Percentiles rank a stretch among this genome's conserved stretches.
Conservation (phyloP, 2,113 vertebrate species). For the Riparia riparia region DNA sequence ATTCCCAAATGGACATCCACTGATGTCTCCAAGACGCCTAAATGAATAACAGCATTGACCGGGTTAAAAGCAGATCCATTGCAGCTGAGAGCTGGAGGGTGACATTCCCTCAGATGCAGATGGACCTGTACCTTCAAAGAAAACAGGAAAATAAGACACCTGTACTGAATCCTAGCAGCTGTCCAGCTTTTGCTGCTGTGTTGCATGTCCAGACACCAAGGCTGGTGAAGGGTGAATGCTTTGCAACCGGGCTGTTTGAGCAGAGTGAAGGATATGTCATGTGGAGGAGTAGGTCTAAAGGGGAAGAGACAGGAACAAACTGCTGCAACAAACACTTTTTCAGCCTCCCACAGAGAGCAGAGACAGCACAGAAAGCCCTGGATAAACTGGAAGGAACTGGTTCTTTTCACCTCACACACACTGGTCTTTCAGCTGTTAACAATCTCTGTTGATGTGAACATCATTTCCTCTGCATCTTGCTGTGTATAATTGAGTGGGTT, state of each 20-base stretch:
- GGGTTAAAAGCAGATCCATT: background rate
- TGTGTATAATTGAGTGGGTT: slow-evolving; percentile 44
- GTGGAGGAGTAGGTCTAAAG: background rate
- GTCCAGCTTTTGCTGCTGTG: background rate
- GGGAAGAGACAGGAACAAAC: background rate
- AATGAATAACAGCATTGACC: background rate
- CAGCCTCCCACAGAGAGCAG: background rate
- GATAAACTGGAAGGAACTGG: slow-evolving; percentile 53
- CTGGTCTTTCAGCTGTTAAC: slow-evolving; percentile 51
- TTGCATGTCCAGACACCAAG: background rate
- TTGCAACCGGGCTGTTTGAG: background rate
- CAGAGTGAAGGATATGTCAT: background rate
- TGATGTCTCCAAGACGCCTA: background rate
- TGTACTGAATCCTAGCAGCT: background rate
- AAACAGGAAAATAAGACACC: background rate
- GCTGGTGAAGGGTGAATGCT: background rate
- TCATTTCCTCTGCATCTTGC: slow-evolving; percentile 27
- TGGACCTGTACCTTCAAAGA: background rate
- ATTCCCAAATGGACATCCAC: background rate
- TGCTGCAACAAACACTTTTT: background rate
- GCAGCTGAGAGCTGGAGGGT: background rate
- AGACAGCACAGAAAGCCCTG: background rate
- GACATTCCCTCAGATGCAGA: background rate
- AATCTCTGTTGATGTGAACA: slow-evolving; percentile 49
- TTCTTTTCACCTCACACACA: slow-evolving; percentile 15